Evolutionary conservation across 2,113 vertebrate species (phyloP), one percentile per base, ranked within the genome.

Genomic region (Pseudolaguvia tuberculata): DNA sequence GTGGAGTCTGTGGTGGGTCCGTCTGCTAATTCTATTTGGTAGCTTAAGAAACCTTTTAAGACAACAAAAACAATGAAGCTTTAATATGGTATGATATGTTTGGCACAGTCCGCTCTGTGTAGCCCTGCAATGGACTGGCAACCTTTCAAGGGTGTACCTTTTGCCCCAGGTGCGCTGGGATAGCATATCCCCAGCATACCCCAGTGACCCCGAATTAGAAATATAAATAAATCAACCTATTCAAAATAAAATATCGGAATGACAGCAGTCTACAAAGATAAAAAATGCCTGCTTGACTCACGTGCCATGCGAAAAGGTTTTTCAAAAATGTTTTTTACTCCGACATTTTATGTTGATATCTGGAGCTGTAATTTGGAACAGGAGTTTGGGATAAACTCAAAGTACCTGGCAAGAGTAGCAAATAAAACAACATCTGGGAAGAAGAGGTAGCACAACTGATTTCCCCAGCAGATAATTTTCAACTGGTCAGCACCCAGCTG

Each of bases 401-500:
- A 76, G 14, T 20, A 48, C 62, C 53, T 80, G 80, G 81, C 78
- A 78, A 27, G 42, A 53, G 50, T 73, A 71, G n/a, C 65, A 80
- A 73, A 70, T 78, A 71, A 72, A 70, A 70, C 67, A 70, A 18
- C 67, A 70, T 70, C 67, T 70, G 67, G 50, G 70, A 77, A 51
- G 76, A 45, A 61, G 20, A 68, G 70, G 57, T 79, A 58, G 39
- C 61, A 51, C 79, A 84, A 88, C 80, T 78, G 78, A 83, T 79
- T 82, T 70, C 67, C 70, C 70, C 77, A 82, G 66, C 73, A 79
- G 83, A 82, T 78, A 83, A 67, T 70, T 75, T 67, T 78, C 83
- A 86, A 81, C 83, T 86, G 78, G 81, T 86, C 81, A 79, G 71
- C 73, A 68, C 67, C 66, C 62, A 48, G 45, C 71, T 67, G 59